These are phyloP conservation scores for Bactericera cockerelli DNA, from an alignment of 1,140 invertebrate species.

Conservation along the genomic window DNA sequence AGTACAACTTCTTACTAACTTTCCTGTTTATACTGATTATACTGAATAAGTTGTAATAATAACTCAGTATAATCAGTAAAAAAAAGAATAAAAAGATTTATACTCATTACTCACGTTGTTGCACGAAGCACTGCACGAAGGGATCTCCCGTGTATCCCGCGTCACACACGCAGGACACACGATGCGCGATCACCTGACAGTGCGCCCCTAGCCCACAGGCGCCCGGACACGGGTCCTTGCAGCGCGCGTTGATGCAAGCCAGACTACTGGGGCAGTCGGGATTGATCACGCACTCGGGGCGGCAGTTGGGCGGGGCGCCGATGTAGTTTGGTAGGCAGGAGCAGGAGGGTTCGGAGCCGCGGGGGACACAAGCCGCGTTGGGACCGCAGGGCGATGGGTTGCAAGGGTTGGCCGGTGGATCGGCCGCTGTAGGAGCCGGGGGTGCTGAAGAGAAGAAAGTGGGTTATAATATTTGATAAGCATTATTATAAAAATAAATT, in stretches of 20 bases:
- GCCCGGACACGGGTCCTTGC: constrained; percentile 56
- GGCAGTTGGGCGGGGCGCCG: constrained; percentile 43
- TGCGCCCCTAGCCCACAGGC: constrained; percentile 60
- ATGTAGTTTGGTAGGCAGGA: constrained; percentile 44
- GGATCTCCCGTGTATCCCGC: constrained; percentile 62
- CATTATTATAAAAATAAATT: no score
- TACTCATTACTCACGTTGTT: constrained; percentile 26
- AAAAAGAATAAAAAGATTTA: no score
- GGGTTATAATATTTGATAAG: background rate
- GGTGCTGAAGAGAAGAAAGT: constrained; percentile 17
- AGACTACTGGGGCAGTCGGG: constrained; percentile 55
- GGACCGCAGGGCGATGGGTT: constrained; percentile 62
- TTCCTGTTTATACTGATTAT: no score
- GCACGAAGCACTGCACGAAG: constrained; percentile 39
- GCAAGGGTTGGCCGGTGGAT: constrained; percentile 41
- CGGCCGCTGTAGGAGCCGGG: constrained; percentile 17
- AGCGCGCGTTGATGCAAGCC: constrained; percentile 58
- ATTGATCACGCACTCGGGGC: constrained; percentile 44
- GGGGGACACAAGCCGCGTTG: constrained; percentile 55
- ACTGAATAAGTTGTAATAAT: no score
- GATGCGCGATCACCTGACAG: constrained; percentile 56
- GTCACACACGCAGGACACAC: constrained; percentile 55
- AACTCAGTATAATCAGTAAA: no score
- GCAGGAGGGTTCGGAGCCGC: constrained; percentile 51
- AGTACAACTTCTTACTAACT: no score